Percentiles rank a stretch among this genome's conserved stretches.
Evolutionary conservation across 2,113 vertebrate species (phyloP).

Genomic region (Antigone vipio): DNA sequence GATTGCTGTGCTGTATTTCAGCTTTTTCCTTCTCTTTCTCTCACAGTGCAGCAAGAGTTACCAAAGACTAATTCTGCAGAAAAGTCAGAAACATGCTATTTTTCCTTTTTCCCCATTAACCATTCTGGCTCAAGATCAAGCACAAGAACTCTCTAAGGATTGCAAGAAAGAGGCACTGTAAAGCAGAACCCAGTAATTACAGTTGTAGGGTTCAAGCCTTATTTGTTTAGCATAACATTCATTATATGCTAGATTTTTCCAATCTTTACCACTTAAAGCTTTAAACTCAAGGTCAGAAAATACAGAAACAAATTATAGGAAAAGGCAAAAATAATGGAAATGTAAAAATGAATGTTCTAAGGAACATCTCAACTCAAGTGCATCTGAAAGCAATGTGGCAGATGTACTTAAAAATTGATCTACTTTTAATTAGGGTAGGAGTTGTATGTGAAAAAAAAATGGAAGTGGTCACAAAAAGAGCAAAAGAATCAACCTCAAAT

Average conservation of each 20-base stretch:
- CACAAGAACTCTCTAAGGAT: background rate
- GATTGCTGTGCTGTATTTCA: background rate
- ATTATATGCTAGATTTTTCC: background rate
- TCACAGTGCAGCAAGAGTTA: background rate
- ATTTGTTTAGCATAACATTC: background rate
- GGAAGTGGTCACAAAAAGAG: background rate
- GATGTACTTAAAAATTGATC: background rate
- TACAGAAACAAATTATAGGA: background rate
- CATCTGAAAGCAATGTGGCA: background rate
- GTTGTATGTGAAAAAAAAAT: background rate
- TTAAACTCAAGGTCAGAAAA: background rate
- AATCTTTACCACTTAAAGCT: background rate
- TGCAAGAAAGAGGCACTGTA: background rate
- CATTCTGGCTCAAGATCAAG: background rate
- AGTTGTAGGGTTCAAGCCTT: background rate
- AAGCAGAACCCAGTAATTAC: background rate
- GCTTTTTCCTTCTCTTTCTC: background rate
- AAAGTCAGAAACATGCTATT: background rate
- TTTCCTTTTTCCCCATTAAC: background rate
- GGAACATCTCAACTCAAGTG: background rate
- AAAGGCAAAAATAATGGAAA: background rate
- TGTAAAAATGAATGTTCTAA: background rate
- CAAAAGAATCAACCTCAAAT: background rate
- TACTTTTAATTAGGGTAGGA: background rate
- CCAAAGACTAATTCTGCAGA: background rate